A percentile compares a stretch with the other conserved stretches of the same genome.
Evolutionary conservation across 2,888 invertebrate genomes (phyloP).

Genomic region (Ferrisia virgata): DNA sequence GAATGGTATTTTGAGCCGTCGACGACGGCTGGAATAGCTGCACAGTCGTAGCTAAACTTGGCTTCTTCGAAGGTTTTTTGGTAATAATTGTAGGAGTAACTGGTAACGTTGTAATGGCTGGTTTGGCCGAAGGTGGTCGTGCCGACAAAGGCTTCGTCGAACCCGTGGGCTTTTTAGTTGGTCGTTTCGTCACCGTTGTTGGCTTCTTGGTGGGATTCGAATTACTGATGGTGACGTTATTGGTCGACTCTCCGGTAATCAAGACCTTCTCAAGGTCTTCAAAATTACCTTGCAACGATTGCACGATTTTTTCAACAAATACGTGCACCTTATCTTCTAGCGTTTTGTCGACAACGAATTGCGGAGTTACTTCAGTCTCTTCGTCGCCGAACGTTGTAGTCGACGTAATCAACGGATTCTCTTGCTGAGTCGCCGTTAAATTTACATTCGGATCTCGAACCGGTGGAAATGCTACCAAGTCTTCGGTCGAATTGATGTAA

Average conservation of each 20-base stretch:
- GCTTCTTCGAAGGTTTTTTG: conserved; percentile 44
- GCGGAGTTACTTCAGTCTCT: conserved; percentile 69
- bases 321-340: conserved; percentile 75
- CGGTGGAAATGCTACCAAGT: conserved; percentile 77
- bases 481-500: conserved; percentile 54
- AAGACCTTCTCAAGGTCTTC: conserved; percentile 76
- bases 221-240: conserved; percentile 50
- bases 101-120: conserved; percentile 37
- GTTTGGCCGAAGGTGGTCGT: conserved; percentile 46
- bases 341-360: conserved; percentile 75
- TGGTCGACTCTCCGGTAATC: conserved; percentile 55
- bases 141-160: conserved; percentile 46
- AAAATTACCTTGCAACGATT: conserved; percentile 78
- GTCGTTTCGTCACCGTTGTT: conserved; percentile 51
- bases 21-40: conserved; percentile 48
- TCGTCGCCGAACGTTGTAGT: conserved; percentile 54
- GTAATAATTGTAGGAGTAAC: conserved; percentile 23
- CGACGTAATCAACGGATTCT: conserved; percentile 51
- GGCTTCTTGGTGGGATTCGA: conserved; percentile 49
- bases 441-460: conserved; percentile 80
- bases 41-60: conserved; percentile 47
- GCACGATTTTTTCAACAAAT: conserved; percentile 78
- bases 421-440: conserved; percentile 60
- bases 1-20: conserved; percentile 24
- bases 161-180: conserved; percentile 50